Conservation (phyloP, 2,888 invertebrate genomes). For the Lucinisca nassula region DNA sequence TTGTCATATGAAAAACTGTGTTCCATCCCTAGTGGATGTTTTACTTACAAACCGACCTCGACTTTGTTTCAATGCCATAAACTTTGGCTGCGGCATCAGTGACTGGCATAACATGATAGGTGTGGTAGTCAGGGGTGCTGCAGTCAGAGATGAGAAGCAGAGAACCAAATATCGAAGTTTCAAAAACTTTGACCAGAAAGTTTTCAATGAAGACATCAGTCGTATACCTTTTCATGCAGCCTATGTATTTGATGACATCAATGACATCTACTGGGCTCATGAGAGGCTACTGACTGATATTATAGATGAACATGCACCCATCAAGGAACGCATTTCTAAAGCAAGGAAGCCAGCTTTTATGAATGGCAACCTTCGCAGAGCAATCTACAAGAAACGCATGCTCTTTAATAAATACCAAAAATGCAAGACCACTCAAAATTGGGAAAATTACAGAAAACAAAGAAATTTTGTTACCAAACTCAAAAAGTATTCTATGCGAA, state of each 20-base stretch:
- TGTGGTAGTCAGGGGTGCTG: too few species aligned
- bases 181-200: too few species aligned
- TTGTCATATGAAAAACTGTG: too few species aligned
- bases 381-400: slow-evolving; percentile 49
- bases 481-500: slow-evolving; percentile 29
- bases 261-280: neutral
- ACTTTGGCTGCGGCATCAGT: too few species aligned
- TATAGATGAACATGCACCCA: slow-evolving; percentile 37
- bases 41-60: too few species aligned
- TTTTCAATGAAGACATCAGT: too few species aligned
- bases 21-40: too few species aligned
- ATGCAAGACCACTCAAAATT: slow-evolving; percentile 21
- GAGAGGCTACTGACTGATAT: neutral
- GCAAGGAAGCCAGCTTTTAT: slow-evolving; percentile 22
- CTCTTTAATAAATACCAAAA: slow-evolving; percentile 21
- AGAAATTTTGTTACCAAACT: slow-evolving; percentile 29
- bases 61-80: too few species aligned
- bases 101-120: too few species aligned
- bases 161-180: too few species aligned
- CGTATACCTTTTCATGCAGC: neutral
- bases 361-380: slow-evolving; percentile 28
- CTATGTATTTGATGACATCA: neutral
- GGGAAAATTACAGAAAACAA: slow-evolving; percentile 38
- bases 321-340: slow-evolving; percentile 18
- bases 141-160: too few species aligned